Evolutionary conservation across 2,888 invertebrate genomes (phyloP), one percentile per base, ranked within the genome.

Genomic region (Microctonus brassicae): DNA sequence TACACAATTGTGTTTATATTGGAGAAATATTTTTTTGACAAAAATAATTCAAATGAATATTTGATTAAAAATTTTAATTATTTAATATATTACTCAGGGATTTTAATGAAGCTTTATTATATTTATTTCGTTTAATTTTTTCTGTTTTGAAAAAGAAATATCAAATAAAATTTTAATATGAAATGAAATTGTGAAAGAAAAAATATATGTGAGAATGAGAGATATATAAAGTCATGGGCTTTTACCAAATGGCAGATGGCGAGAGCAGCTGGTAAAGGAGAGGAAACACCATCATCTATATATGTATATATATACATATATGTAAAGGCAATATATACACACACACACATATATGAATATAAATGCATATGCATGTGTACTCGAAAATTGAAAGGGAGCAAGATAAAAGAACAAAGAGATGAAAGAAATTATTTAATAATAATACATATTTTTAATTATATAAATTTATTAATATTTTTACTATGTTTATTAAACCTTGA

Each of bases 161-260:
- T n/a, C n/a, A n/a, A n/a, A n/a, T n/a, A n/a, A n/a, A n/a, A n/a
- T n/a, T n/a, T 47, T 17, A 47, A 47, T 0, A 17, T 47, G 47
- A 57, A 26, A 22, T 57, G 26, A 9, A n/a, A 57, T 1, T 13
- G 26, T 26, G 6, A 24, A n/a, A 29, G 42, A 62, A 36, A 68
- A 66, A 62, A 36, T 67, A 68, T 64, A 75, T 70, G 73, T 67
- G 72, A 72, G 67, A 69, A 73, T 6, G n/a, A 29, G 7, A 5
- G 29, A n/a, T 7, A 7, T 29, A 29, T 29, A 7, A 29, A 10
- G 20, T 11, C 64, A 22, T 76, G 75, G 76, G 75, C 75, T 72
- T 75, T 76, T 52, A 73, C 73, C 73, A 75, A 75, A 75, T 72
- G 73, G 76, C 77, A 77, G 77, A 76, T 77, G 76, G 77, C 73